These are phyloP conservation scores for Lithophane socia DNA, from an alignment of 2,888 invertebrate species.

Conservation along the genomic window DNA sequence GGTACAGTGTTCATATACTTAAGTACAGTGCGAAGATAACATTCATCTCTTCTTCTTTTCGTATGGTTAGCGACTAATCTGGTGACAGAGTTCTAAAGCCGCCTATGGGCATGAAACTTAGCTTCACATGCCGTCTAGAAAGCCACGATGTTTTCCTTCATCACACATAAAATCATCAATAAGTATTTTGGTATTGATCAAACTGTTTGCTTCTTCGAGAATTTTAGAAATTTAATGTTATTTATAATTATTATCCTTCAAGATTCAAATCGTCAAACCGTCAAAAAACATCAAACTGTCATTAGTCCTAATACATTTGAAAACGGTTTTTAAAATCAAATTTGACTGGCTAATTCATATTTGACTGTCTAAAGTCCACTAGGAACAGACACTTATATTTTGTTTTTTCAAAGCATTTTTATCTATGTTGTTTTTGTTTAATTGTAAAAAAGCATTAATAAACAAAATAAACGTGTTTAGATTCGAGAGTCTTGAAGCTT, in stretches of 20 bases:
- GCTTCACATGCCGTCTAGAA: too few relatives aligned
- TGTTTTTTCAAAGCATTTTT: neutral
- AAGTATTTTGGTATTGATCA: neutral
- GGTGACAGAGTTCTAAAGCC: too few relatives aligned
- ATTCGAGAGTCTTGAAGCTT: conserved; percentile 91
- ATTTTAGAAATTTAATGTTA: neutral
- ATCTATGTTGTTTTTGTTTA: neutral
- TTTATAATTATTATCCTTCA: neutral
- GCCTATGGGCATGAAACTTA: too few relatives aligned
- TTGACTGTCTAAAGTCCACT: neutral
- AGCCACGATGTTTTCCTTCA: too few relatives aligned
- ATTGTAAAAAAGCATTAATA: neutral
- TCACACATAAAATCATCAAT: neutral
- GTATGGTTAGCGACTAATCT: too few relatives aligned
- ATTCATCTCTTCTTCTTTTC: neutral
- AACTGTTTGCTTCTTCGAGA: neutral
- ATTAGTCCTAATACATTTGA: neutral
- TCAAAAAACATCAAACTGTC: too few relatives aligned
- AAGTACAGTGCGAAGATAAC: too few relatives aligned
- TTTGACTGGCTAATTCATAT: neutral
- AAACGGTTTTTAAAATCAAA: neutral
- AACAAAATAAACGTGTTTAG: conserved; percentile 76
- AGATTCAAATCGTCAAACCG: too few relatives aligned
- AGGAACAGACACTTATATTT: too few relatives aligned
- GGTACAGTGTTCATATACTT: conserved; percentile 81